Evolutionary conservation across 2,888 invertebrate genomes (phyloP).

Genomic region (Leptura quadrifasciata): DNA sequence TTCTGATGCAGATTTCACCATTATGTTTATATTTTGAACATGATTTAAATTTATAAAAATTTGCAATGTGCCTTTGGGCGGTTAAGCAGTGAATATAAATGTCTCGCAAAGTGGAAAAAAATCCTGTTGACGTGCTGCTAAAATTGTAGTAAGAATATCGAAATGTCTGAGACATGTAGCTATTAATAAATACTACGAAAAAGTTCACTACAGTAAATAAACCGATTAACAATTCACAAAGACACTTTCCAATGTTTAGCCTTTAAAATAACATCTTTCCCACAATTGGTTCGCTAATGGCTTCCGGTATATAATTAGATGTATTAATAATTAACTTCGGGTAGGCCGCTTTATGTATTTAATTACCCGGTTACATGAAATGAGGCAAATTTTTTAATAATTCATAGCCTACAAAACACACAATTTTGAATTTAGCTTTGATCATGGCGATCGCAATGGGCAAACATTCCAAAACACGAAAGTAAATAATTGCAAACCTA

Average conservation of each 20-base stretch:
- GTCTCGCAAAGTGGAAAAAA: no score
- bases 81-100: no score
- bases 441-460: slow-evolving; percentile 55
- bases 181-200: no score
- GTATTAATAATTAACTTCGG: slow-evolving; percentile 12
- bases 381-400: slow-evolving; percentile 53
- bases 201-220: no score
- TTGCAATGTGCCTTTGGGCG: no score
- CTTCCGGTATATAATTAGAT: not conserved
- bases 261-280: not conserved
- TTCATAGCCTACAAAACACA: slow-evolving; percentile 53
- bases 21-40: no score
- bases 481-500: slow-evolving; percentile 56
- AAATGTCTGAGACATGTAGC: no score
- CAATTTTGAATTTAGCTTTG: slow-evolving; percentile 56
- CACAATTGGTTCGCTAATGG: not conserved
- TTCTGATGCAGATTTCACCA: no score
- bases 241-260: not conserved
- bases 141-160: no score
- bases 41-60: no score
- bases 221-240: no score
- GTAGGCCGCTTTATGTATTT: slow-evolving; percentile 14
- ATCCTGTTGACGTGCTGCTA: no score
- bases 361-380: not conserved
- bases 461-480: slow-evolving; percentile 56